A percentile compares a stretch with the other conserved stretches of the same genome.
Conservation (phyloP, 2,797 vertebrate genomes). For the Glossophaga mutica region DNA sequence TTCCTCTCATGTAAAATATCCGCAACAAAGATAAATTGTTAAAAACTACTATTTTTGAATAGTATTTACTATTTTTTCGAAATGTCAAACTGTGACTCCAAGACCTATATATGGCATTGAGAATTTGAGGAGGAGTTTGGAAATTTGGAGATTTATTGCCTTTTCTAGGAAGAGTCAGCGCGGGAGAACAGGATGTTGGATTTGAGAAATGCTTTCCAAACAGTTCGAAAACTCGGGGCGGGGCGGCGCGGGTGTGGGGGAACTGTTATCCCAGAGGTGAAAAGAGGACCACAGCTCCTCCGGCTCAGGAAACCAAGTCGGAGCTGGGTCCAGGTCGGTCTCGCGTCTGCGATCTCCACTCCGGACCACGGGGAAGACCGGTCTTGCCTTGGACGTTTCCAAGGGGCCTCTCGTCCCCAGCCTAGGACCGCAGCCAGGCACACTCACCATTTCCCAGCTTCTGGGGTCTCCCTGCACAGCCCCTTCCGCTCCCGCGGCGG, state of each 20-base stretch:
- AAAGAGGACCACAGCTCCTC: background rate
- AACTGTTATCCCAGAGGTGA: background rate
- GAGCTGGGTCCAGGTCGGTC: background rate
- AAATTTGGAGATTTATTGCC: background rate
- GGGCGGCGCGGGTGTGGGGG: no score
- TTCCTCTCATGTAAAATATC: background rate
- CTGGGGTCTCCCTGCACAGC: background rate
- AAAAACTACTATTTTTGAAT: background rate
- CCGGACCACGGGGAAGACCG: background rate
- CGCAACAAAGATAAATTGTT: background rate
- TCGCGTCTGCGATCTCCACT: background rate
- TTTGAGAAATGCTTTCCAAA: background rate
- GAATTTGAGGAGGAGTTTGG: background rate
- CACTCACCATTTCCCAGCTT: background rate
- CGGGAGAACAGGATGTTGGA: background rate
- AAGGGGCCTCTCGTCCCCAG: background rate
- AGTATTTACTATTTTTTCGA: background rate
- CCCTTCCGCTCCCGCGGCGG: background rate
- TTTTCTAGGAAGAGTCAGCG: background rate
- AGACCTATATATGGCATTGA: background rate
- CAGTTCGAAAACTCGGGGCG: background rate
- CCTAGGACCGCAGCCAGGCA: background rate
- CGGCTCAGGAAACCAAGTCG: background rate
- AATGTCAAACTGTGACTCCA: background rate
- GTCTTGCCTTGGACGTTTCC: background rate